Base-by-base conservation (phyloP, 2,888 invertebrate species). In the Hypomecis punctinalis region DNA sequence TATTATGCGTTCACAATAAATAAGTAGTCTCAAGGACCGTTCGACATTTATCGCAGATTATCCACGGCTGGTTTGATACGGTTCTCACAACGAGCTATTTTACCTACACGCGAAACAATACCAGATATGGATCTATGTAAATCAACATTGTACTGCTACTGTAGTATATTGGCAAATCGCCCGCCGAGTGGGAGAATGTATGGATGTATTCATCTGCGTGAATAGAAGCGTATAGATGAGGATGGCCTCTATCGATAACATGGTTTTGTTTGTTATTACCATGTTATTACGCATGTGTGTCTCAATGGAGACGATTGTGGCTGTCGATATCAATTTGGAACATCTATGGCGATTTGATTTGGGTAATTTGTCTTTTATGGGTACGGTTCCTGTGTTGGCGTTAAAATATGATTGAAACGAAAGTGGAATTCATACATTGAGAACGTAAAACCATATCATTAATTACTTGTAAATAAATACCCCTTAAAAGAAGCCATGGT, bases 21-120 rank as follows among this genome's bases (percentile, higher is more conserved):
- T 76, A 75, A 74, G 70, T 77, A 78, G 69, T 77, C 77, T 79
- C 81, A 85, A 85, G 85, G 83, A 72, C 70, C 70, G 66, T 65
- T 66, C 72, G 81, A 82, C 83, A 84, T 85, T 85, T 85, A 89
- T 85, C 79, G 76, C 77, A 72, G 82, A 89, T 90, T 89, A 86
- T 85, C 76, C 74, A 85, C 79, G 85, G 79, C 70, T 74, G 71
- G 74, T 65, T 81, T 78, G 82, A 78, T 80, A 81, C 77, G 77
- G 73, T 68, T 74, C 69, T 70, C 71, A 79, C 80, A 82, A 81
- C 79, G 71, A 66, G 57, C 60, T 55, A 66, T 57, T 66, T 72
- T 72, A 63, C 52, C 49, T 67, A 72, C 70, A 58, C 60, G 56
- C 52, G 61, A 70, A 82, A 83, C 82, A 82, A 83, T 81, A 74